Base-by-base conservation (phyloP, 1,140 invertebrate genomes). In the Meloidogyne chitwoodi region DNA sequence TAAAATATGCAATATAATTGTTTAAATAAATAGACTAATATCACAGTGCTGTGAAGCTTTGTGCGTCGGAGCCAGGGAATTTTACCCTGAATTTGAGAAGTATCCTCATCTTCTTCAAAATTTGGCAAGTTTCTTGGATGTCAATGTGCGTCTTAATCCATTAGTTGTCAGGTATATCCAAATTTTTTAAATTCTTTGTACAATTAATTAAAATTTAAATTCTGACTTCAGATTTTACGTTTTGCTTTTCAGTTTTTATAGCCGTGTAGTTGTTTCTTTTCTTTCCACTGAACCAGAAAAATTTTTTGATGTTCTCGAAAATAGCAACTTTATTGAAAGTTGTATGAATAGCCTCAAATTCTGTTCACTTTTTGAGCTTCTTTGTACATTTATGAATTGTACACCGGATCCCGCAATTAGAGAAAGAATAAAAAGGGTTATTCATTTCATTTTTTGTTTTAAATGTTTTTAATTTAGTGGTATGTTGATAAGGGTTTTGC, bases 301-400 rank as follows among this genome's bases (percentile, higher is more conserved):
- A 38, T 80, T 78, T 62, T 19, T 78, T 10, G 48, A 16, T 31
- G 6, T 78, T 11, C 63, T 79, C 14, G 77, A 79, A 76, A 44
- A 78, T n/a, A 78, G 77, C 56, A 34, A 69, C 8, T 78, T 78
- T 31, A 24, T 78, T n/a, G 77, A 78, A n/a, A 63, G 29, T 27
- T 78, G 77, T 64, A 24, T 78, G 27, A 29, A 19, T 5, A 27
- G 34, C 14, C 38, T 78, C 5, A 67, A 78, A 22, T 79, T 70
- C n/a, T 68, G 78, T 24, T 68, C 77, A 26, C 41, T 78, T 19
- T 79, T 79, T 56, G 77, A 78, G 19, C 61, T 78, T 19, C 61
- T 78, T 24, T 79, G 77, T 62, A 69, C 76, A 14, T 80, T 78
- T 24, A 68, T 48, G 14, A 79, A 80, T 79, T 79, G 76, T 79